Evolutionary conservation across 2,888 invertebrate genomes (phyloP), one percentile per base, ranked within the genome.

Genomic region (Galeopsomyia nigrocyanea): DNA sequence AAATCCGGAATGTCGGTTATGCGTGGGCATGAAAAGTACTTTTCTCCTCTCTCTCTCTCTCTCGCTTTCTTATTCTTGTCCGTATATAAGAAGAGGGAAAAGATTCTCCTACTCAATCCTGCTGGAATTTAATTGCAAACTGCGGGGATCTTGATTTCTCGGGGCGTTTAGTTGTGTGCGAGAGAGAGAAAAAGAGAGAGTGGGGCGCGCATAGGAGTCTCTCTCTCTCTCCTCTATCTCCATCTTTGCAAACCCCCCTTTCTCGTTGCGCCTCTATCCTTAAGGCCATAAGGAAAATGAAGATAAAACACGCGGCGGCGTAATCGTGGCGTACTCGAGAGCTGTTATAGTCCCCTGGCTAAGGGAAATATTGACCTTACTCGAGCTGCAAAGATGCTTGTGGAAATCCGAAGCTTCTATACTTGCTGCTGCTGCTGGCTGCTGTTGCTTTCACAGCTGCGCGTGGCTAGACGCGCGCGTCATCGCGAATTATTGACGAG

Each of bases 331-430:
- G 58, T 39, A 47, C 53, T 61, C 68, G 68, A 57, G n/a, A 5
- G 1, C 5, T 53, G 26, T 26, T 26, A 26, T 64, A 72, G 74
- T 75, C 78, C 75, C 7, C 17, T 5, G 55, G n/a, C 76, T 65
- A 77, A 79, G 73, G 80, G 77, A 79, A 81, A 81, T 81, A 81
- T 81, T 81, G 80, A 80, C 81, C 77, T 76, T 81, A 67, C 46
- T 53, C 61, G 75, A 64, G 70, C 13, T 1, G 68, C 69, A 69
- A 79, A 79, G 77, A 80, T 75, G 76, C 77, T 79, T 73, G 77
- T 26, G 39, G 79, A 77, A 81, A 80, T 81, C 80, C 77, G 76
- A 61, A 77, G 76, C 67, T 53, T 10, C 39, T 10, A 13, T 31
- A 7, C 31, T 31, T n/a, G 46, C 61, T 16, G 21, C 67, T 31